Evolutionary conservation across 2,797 vertebrate species (phyloP).

Genomic region (Acanthurus lineatus): DNA sequence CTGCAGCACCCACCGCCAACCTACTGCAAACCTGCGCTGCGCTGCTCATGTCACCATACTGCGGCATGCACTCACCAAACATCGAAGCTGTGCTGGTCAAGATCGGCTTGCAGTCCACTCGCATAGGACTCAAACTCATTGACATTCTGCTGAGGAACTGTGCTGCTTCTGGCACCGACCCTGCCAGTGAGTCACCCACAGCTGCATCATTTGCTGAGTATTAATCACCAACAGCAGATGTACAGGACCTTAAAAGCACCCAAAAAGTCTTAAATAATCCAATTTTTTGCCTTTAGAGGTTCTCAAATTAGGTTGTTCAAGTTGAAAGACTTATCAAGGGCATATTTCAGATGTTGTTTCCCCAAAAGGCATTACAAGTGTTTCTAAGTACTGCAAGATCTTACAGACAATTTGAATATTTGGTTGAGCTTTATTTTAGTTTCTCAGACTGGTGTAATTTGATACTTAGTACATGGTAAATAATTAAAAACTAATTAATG

Average conservation of each 20-base stretch:
- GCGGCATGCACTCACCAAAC: constrained; percentile 99
- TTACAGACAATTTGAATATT: not conserved
- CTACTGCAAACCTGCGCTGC: constrained; percentile 98
- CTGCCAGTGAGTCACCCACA: constrained; percentile 88
- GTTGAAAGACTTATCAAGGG: constrained; percentile 1
- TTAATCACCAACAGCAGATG: not conserved
- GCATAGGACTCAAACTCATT: constrained; percentile 96
- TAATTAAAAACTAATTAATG: no score
- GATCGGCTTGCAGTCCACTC: constrained; percentile 97
- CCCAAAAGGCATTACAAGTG: not conserved
- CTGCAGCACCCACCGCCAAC: constrained; percentile 97
- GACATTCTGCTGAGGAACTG: constrained; percentile 98
- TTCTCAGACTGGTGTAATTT: not conserved
- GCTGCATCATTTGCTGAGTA: not conserved
- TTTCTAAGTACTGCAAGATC: not conserved
- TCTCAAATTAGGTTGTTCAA: not conserved
- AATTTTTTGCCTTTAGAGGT: constrained; percentile 2
- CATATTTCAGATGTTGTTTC: constrained; percentile 1
- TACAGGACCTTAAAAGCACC: not conserved
- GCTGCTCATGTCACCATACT: constrained; percentile 97
- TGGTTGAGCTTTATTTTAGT: not conserved
- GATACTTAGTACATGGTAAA: no score
- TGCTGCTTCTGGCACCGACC: constrained; percentile 96
- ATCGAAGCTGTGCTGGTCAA: constrained; percentile 98
- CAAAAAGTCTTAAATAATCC: not conserved